These are phyloP conservation scores for Cyclophora punctaria DNA, from an alignment of 2,888 invertebrate species.

Conservation along the genomic window DNA sequence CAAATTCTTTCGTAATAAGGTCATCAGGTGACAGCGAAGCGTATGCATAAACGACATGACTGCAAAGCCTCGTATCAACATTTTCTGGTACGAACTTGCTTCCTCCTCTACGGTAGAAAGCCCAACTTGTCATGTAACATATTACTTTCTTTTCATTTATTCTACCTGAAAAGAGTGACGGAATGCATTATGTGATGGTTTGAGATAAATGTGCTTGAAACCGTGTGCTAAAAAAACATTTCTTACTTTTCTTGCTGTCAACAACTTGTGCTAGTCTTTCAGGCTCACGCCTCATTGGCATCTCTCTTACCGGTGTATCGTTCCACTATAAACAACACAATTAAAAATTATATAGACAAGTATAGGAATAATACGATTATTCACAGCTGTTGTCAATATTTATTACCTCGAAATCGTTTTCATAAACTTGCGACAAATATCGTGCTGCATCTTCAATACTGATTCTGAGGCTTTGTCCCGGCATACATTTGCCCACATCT, in stretches of 20 bases:
- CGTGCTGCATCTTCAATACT: constrained; percentile 58
- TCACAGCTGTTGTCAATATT: no score
- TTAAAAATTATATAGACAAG: background rate
- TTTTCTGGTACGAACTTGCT: constrained; percentile 92
- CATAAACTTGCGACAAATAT: constrained; percentile 53
- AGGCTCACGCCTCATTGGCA: constrained; percentile 28
- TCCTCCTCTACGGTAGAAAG: constrained; percentile 86
- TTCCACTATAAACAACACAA: constrained; percentile 39
- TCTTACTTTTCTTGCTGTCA: constrained; percentile 47
- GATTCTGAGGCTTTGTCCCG: constrained; percentile 73
- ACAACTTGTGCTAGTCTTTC: constrained; percentile 29
- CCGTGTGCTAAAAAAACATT: background rate
- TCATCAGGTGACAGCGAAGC: constrained; percentile 88
- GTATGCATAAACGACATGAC: constrained; percentile 92
- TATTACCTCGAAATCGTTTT: constrained; percentile 59
- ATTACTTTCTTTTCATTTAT: constrained; percentile 76
- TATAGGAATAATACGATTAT: background rate
- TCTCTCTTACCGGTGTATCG: constrained; percentile 32
- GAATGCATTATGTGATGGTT: no score
- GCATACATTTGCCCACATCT: constrained; percentile 72
- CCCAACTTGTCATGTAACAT: constrained; percentile 93
- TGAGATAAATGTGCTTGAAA: no score
- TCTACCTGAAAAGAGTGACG: constrained; percentile 32
- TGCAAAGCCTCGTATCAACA: constrained; percentile 87
- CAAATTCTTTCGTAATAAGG: constrained; percentile 85